Base-by-base conservation (phyloP, 2,888 invertebrate genomes). In the Rhimphoctona megacephalus region DNA sequence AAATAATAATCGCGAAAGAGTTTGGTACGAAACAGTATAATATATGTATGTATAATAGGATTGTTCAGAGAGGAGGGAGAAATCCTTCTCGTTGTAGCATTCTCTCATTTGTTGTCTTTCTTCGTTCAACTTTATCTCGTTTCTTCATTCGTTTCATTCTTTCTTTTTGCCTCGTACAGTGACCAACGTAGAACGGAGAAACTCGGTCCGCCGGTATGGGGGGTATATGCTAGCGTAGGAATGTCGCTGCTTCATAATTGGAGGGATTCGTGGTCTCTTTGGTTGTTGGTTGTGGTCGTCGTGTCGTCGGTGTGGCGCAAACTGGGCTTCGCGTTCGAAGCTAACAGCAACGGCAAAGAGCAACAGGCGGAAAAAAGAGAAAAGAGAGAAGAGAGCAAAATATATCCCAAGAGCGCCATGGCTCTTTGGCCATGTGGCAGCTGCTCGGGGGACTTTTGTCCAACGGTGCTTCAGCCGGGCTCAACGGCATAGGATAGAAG, bases 191-290 rank as follows among this genome's bases (percentile, higher is more conserved):
- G 17, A 57, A 39, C 61, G 57, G 52, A 19, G 91, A 95, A 91
- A 95, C 95, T 94, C 95, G 95, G 95, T 95, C 95, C 95, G 95
- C 95, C 95, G 95, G 95, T 92, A 95, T 94, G 94, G 94, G 94
- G 94, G 95, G 94, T 94, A 49, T 49, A 49, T 7, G 19, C 94
- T 95, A 93, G 95, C 95, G 74, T 94, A 89, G 89, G 90, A 91
- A 93, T 93, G 91, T 90, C 90, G 88, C 88, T 89, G 88, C 88
- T 91, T 91, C 90, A 92, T 93, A 92, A 93, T 92, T 92, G 90
- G 90, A 90, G 89, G 90, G 90, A 90, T 90, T 90, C 88, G 88
- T 88, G 85, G 88, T 85, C 81, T 81, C 86, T 36, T 17, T 67
- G 61, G 81, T 88, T 82, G 84, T 77, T 73, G 67, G 84, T 77